A percentile compares a stretch with the other conserved stretches of the same genome.
Evolutionary conservation across 2,888 invertebrate species (phyloP).

Genomic region (Stenchaetothrips biformis): DNA sequence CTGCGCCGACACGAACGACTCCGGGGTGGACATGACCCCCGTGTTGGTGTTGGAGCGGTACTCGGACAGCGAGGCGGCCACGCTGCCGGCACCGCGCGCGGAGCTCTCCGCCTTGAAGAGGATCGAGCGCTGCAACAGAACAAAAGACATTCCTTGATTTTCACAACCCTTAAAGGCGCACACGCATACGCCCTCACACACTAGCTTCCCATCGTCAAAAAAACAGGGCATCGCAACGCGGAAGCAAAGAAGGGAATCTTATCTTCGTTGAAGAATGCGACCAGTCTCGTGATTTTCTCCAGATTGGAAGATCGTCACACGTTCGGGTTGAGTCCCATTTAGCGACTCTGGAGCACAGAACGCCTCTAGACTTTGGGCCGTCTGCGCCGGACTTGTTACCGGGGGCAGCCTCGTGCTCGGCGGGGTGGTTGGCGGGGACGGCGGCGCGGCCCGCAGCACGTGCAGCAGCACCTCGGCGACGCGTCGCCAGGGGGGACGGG

Average conservation of each 20-base stretch:
- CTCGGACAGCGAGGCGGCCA: conserved; percentile 40
- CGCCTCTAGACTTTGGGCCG: no score
- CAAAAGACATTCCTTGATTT: conserved; percentile 8
- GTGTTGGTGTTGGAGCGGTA: conserved; percentile 34
- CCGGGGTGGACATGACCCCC: conserved; percentile 64
- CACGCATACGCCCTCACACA: no score
- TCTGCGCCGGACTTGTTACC: no score
- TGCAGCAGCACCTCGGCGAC: not conserved
- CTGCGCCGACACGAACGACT: conserved; percentile 93
- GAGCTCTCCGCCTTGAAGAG: conserved; percentile 71
- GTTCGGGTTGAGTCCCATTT: not conserved
- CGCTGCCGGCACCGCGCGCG: conserved; percentile 51
- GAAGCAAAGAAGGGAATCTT: no score
- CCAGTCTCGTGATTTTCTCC: no score
- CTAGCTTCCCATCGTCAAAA: no score
- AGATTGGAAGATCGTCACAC: not conserved
- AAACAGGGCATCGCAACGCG: no score
- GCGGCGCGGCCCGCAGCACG: not conserved
- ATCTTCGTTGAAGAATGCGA: no score
- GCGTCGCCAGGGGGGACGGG: not conserved
- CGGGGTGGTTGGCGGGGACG: not conserved
- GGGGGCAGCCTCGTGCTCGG: not conserved
- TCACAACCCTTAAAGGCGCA: no score
- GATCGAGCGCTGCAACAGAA: conserved; percentile 65
- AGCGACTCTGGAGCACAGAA: no score